Evolutionary conservation across 2,797 vertebrate species (phyloP).

Genomic region (Taenioides sp.): DNA sequence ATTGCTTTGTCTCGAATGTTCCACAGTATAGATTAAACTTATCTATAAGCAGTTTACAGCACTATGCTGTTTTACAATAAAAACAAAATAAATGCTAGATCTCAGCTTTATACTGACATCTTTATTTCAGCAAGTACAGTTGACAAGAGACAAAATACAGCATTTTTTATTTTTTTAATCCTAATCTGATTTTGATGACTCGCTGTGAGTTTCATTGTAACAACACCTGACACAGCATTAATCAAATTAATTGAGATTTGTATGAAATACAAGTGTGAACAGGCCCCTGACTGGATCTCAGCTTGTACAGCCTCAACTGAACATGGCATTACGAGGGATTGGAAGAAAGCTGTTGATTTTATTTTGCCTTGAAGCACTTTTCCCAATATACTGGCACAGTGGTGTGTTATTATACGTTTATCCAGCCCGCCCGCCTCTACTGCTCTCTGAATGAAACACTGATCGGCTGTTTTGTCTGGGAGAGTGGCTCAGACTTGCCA

Average conservation of each 20-base stretch:
- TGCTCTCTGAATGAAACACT: constrained; percentile 51
- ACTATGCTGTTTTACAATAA: too few species aligned
- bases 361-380: constrained; percentile 25
- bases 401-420: constrained; percentile 44
- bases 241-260: neutral
- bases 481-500: constrained; percentile 46
- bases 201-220: too few species aligned
- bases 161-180: too few species aligned
- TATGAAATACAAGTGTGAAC: constrained; percentile 7
- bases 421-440: constrained; percentile 34
- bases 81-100: too few species aligned
- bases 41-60: too few species aligned
- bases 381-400: constrained; percentile 11
- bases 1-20: too few species aligned
- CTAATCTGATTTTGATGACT: too few species aligned
- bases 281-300: constrained; percentile 18
- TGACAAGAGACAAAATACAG: too few species aligned
- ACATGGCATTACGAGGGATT: constrained; percentile 18
- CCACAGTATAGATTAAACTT: too few species aligned
- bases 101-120: too few species aligned
- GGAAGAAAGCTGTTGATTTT: constrained; percentile 33
- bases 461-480: constrained; percentile 62
- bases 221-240: too few species aligned
- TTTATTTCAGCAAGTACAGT: too few species aligned
- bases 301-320: neutral